Base-by-base conservation (phyloP, 2,888 invertebrate genomes). In the Pilophorus perplexus region DNA sequence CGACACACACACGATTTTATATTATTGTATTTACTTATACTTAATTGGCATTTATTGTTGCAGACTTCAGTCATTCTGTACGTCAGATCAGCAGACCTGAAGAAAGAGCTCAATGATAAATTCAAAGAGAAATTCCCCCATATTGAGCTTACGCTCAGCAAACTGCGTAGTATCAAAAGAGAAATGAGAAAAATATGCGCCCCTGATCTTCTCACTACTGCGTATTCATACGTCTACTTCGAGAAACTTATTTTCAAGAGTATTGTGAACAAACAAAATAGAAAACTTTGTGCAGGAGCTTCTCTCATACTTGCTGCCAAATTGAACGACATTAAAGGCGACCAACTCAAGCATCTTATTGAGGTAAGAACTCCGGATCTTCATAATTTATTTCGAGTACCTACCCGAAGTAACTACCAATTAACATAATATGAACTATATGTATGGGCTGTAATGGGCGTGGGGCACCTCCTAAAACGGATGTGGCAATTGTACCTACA, bases 151-250 rank as follows among this genome's bases (percentile, higher is more conserved):
- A 95, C 96, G 2, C 82, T 98, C 67, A 97, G 96, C 79, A 98
- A 98, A 82, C 80, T 98, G 64, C 84, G 96, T 79, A 96, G 97
- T 78, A 85, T 98, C 71, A 98, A 98, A 78, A 85, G 92, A 72
- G 97, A 97, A 80, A 93, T 98, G 92, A 84, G 90, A 22, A 90
- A 93, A 78, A 93, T 93, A 67, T 91, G 90, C 1, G 87, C 88
- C 67, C 83, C 84, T 57, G 97, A 98, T 79, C 80, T 95, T 68
- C 80, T 96, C 69, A 93, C 93, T 0, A 90, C 98, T 16, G 96
- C 98, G 16, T 94, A 95, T 77, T 91, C 96, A 0, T 97, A 94
- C 76, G 97, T 97, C n/a, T 98, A 94, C 79, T 98, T 97, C 78
- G 98, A 99, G 78, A 95, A 95, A 77, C 81, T 98, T 64, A 94